These are phyloP conservation scores for Lynx canadensis DNA, from an alignment of 2,113 vertebrate species.

Conservation along the genomic window DNA sequence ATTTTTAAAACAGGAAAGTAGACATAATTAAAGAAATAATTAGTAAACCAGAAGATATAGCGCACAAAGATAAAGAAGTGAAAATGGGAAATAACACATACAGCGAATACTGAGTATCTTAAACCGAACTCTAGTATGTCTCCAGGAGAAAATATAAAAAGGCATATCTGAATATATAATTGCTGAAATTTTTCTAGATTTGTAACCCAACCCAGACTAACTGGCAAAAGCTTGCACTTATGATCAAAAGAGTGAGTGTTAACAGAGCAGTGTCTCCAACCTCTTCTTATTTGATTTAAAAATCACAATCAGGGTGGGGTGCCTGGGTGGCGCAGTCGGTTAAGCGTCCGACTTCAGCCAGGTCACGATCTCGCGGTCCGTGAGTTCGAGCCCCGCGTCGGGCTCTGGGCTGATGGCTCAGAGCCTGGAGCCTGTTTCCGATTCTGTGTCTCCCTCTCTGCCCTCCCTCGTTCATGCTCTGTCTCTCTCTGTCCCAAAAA, in stretches of 20 bases:
- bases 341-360: too few relatives aligned
- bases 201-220: not conserved
- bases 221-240: not conserved
- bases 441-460: too few relatives aligned
- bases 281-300: conserved; percentile 6
- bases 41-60: not conserved
- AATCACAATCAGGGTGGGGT: not conserved
- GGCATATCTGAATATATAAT: not conserved
- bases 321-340: too few relatives aligned
- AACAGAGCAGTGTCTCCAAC: not conserved
- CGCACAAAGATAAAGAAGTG: not conserved
- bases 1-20: not conserved
- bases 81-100: not conserved
- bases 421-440: too few relatives aligned
- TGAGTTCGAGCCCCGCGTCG: too few relatives aligned
- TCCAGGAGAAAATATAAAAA: not conserved
- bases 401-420: too few relatives aligned
- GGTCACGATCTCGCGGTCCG: too few relatives aligned
- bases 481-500: too few relatives aligned
- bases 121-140: not conserved
- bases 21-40: not conserved
- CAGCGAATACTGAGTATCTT: not conserved
- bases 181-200: not conserved
- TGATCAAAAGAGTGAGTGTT: not conserved
- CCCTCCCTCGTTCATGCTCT: too few relatives aligned